A percentile compares a stretch with the other conserved stretches of the same genome.
These are phyloP conservation scores for Melanotaenia parkinsoni DNA, from an alignment of 2,797 vertebrate genomes.

Conservation along the genomic window DNA sequence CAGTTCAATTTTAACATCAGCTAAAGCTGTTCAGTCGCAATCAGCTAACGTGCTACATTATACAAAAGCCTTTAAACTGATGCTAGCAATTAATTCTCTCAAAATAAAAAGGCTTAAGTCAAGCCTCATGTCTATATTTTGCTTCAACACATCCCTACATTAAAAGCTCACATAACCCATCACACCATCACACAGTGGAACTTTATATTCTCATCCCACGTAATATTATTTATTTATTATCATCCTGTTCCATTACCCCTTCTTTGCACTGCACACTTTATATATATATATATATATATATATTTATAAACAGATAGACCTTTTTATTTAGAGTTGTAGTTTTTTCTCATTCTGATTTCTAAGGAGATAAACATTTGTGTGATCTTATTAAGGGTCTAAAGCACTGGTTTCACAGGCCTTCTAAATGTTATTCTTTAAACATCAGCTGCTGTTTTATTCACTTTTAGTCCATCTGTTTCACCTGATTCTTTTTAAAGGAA, in stretches of 20 bases:
- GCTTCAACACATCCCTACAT: neutral
- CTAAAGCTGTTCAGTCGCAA: constrained; percentile 22
- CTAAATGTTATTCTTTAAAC: neutral
- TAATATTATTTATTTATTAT: no score
- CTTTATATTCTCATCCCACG: no score
- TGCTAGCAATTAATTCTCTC: neutral
- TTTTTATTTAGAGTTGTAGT: no score
- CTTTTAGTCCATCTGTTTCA: no score
- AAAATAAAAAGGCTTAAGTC: neutral
- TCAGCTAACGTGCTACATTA: constrained; percentile 12
- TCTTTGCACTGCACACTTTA: no score
- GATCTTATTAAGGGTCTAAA: neutral
- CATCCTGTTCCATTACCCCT: no score
- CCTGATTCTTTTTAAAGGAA: no score
- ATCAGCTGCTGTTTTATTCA: neutral
- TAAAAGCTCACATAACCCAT: no score
- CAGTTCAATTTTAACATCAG: constrained; percentile 20
- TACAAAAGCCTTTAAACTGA: constrained; percentile 23
- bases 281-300: no score
- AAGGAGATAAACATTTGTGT: neutral
- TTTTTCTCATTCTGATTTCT: neutral
- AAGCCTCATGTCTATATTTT: neutral
- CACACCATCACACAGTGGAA: no score
- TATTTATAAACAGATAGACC: no score
- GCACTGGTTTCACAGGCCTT: neutral